Evolutionary conservation across 2,113 vertebrate genomes (phyloP).

Genomic region (Oncorhynchus nerka): DNA sequence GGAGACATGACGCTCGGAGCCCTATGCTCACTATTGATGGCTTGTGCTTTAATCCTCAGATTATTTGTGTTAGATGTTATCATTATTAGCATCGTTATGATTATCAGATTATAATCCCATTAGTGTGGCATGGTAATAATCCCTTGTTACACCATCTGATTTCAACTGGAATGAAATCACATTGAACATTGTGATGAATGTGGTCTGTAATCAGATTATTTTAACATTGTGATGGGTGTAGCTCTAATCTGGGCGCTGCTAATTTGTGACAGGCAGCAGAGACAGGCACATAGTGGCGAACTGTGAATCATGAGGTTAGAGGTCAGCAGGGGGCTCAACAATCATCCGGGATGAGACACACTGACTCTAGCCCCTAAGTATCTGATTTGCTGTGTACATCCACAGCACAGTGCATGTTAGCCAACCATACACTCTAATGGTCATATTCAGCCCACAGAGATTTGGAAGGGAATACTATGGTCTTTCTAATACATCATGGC

Average conservation of each 20-base stretch:
- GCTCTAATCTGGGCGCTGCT: conserved; percentile 55
- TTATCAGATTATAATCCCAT: conserved; percentile 60
- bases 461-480: conserved; percentile 62
- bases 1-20: conserved; percentile 90
- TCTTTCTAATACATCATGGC: conserved; percentile 75
- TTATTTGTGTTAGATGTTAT: conserved; percentile 54
- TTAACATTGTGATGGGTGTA: conserved; percentile 66
- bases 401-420: conserved; percentile 58
- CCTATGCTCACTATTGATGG: conserved; percentile 79
- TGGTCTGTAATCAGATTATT: no score
- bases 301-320: conserved; percentile 62
- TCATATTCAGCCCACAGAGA: conserved; percentile 70
- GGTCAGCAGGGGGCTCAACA: conserved; percentile 57
- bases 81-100: conserved; percentile 59
- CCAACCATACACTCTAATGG: conserved; percentile 65
- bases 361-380: conserved; percentile 39
- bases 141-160: conserved; percentile 48
- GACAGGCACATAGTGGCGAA: conserved; percentile 48
- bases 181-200: conserved; percentile 18
- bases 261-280: conserved; percentile 49
- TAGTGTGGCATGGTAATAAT: conserved; percentile 46
- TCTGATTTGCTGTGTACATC: conserved; percentile 26
- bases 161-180: conserved; percentile 66
- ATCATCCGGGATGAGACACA: conserved; percentile 64
- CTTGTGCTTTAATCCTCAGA: conserved; percentile 70